Evolutionary conservation across 2,888 invertebrate species (phyloP).

Genomic region (Schrankia costaestrigalis): DNA sequence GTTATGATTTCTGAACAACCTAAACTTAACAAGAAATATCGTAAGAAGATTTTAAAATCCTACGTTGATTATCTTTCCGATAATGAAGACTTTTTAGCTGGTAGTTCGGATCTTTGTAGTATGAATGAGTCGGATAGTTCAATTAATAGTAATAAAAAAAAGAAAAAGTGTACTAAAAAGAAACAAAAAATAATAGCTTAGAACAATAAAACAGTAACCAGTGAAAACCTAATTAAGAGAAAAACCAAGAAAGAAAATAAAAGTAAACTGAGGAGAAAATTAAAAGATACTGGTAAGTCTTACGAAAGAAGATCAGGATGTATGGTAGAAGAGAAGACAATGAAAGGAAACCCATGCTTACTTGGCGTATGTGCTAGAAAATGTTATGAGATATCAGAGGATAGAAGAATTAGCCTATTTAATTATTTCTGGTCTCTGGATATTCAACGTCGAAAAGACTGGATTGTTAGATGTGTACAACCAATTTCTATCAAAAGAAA

Average conservation of each 20-base stretch:
- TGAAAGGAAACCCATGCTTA: slow-evolving; percentile 5
- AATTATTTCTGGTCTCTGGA: slow-evolving; percentile 6
- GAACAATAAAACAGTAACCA: neutral
- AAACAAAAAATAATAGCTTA: neutral
- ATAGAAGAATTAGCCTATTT: slow-evolving; percentile 2
- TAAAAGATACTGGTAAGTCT: slow-evolving; percentile 1
- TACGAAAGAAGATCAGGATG: slow-evolving; percentile 2
- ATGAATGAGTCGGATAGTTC: slow-evolving; percentile 1
- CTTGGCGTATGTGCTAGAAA: slow-evolving; percentile 2
- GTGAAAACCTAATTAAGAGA: neutral
- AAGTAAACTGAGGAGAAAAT: slow-evolving; percentile 1
- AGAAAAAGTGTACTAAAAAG: neutral
- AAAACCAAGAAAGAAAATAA: slow-evolving; percentile 2
- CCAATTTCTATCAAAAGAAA: slow-evolving; percentile 2
- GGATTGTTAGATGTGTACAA: slow-evolving; percentile 3
- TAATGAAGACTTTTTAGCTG: slow-evolving; percentile 6
- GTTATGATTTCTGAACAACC: no score
- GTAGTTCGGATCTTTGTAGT: slow-evolving; percentile 5
- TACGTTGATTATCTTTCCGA: slow-evolving; percentile 6
- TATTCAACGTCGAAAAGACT: slow-evolving; percentile 6
- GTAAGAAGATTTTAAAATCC: neutral
- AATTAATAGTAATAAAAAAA: neutral
- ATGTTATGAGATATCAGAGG: slow-evolving; percentile 5
- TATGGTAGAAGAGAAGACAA: slow-evolving; percentile 2
- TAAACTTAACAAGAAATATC: neutral